A percentile compares a stretch with the other conserved stretches of the same genome.
Conservation (phyloP, 64 coral and sea anemone genomes). For the Dendrophyllia cribrosa region DNA sequence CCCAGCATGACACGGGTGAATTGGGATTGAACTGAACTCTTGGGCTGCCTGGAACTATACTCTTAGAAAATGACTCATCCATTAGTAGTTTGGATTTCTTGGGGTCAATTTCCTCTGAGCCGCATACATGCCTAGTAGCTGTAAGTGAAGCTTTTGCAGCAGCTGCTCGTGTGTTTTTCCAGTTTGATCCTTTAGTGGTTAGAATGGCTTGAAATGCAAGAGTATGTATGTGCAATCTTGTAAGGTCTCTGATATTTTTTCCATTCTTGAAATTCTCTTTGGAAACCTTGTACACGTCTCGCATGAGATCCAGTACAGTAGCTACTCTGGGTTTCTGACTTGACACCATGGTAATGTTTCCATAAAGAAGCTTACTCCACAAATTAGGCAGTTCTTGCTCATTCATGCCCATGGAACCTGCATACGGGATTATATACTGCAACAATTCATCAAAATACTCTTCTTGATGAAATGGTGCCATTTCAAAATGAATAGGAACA, state of each 20-base stretch:
- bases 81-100: constrained; percentile 90
- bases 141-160: constrained; percentile 88
- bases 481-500: constrained; percentile 88
- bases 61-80: constrained; percentile 94
- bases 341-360: constrained; percentile 82
- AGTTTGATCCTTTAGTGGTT: constrained; percentile 69
- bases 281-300: constrained; percentile 77
- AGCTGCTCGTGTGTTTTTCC: constrained; percentile 82
- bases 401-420: constrained; percentile 85
- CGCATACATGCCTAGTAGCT: constrained; percentile 87
- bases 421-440: constrained; percentile 81
- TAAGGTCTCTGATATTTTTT: constrained; percentile 61
- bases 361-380: constrained; percentile 67
- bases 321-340: constrained; percentile 91
- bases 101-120: constrained; percentile 77
- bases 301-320: constrained; percentile 83
- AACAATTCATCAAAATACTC: constrained; percentile 76
- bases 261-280: constrained; percentile 13
- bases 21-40: constrained; percentile 80
- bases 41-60: constrained; percentile 69
- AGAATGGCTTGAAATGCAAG: constrained; percentile 93
- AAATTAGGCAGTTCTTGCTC: constrained; percentile 94
- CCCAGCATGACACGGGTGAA: constrained; percentile 92
- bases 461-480: constrained; percentile 89
- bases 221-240: constrained; percentile 90